Evolutionary conservation across 2,888 invertebrate species (phyloP), one percentile per base, ranked within the genome.

Genomic region (Myathropa florea): DNA sequence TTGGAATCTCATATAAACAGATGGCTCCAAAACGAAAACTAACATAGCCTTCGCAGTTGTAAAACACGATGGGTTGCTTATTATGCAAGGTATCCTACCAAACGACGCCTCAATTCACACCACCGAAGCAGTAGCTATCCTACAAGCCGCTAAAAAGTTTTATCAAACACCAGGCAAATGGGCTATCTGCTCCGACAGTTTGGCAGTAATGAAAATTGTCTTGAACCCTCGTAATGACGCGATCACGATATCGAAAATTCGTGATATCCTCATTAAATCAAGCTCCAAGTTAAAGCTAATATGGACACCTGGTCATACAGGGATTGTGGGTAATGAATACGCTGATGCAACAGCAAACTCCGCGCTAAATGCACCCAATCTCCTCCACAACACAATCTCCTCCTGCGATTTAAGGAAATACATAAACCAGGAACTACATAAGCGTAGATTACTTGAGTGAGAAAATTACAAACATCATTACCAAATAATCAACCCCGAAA

Each of bases 401-500:
- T 6, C 3, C 3, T 28, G 28, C 28, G 28, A 28, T 3, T 6
- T 28, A 28, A 28, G 6, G 28, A 28, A 6, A 28, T 28, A 6
- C 28, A 28, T 28, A 28, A 28, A 28, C 6, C 28, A 28, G n/a
- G n/a, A n/a, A n/a, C n/a, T n/a, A n/a, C n/a, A n/a, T n/a, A n/a
- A n/a, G n/a, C n/a, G n/a, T n/a, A n/a, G n/a, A n/a, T n/a, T n/a
- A n/a, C n/a, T n/a, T n/a, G n/a, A n/a, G n/a, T n/a, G n/a, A n/a
- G n/a, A n/a, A n/a, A n/a, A n/a, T n/a, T n/a, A n/a, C n/a, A n/a
- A n/a, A n/a, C n/a, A n/a, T n/a, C n/a, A n/a, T n/a, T n/a, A n/a
- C n/a, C n/a, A n/a, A n/a, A n/a, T 39, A 86, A 73, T 84, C 2
- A 75, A 33, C 23, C 77, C 28, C 6, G 6, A 28, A 4, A 28